phyloP scores from a whole-genome alignment of 2,113 vertebrate genomes.

The Labrus mixtus region DNA sequence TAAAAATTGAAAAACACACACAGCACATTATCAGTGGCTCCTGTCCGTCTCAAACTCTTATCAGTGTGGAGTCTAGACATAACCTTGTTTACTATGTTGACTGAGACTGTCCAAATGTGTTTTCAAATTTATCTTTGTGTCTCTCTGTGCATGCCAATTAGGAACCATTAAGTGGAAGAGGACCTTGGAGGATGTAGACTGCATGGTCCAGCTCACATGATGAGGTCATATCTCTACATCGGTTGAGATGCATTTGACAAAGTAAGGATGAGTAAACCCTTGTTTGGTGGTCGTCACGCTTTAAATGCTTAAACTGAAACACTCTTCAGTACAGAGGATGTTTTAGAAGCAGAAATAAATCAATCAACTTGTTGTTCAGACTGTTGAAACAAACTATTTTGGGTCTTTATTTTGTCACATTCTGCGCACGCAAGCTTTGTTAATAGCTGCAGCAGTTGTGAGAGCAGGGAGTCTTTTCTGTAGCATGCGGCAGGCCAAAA shows the following conservation, averaged over 20 bases:
- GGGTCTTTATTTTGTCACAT: slow-evolving; percentile 18
- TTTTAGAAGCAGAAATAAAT: slow-evolving; percentile 31
- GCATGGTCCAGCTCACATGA: slow-evolving; percentile 52
- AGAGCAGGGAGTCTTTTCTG: slow-evolving; percentile 5
- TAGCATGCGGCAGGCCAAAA: slow-evolving; percentile 7
- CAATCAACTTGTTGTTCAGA: slow-evolving; percentile 35
- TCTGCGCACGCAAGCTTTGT: slow-evolving; percentile 20
- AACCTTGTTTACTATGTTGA: slow-evolving; percentile 63
- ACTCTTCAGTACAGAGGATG: neutral
- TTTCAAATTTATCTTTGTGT: slow-evolving; percentile 23
- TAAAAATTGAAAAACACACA: slow-evolving; percentile 1
- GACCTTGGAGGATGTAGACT: slow-evolving; percentile 33
- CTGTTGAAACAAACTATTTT: slow-evolving; percentile 4
- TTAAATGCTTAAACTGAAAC: slow-evolving; percentile 35
- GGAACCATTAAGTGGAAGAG: slow-evolving; percentile 15
- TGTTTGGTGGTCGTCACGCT: slow-evolving; percentile 17
- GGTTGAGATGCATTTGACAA: neutral
- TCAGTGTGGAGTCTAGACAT: slow-evolving; percentile 60
- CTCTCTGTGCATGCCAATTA: slow-evolving; percentile 7
- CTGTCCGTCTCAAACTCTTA: slow-evolving; percentile 55
- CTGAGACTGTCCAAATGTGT: slow-evolving; percentile 30
- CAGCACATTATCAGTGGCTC: slow-evolving; percentile 26
- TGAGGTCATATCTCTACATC: slow-evolving; percentile 22
- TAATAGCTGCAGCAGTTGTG: slow-evolving; percentile 26
- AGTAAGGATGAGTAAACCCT: slow-evolving; percentile 29